Evolutionary conservation across 2,888 invertebrate genomes (phyloP).

Genomic region (Apeira syringaria): DNA sequence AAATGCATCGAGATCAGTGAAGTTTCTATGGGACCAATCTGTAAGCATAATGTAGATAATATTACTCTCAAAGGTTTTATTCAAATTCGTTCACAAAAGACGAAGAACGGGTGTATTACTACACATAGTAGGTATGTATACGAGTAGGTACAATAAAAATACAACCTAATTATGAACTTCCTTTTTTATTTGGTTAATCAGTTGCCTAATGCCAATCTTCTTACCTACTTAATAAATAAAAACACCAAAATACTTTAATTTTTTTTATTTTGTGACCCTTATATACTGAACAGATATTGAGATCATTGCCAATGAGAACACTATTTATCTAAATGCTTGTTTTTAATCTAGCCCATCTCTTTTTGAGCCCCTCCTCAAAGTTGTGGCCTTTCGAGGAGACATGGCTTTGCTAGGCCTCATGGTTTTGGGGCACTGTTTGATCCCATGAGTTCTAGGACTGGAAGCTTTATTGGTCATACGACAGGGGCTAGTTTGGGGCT

Average conservation of each 20-base stretch:
- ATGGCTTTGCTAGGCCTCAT: constrained; percentile 42
- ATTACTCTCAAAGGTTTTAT: too few species aligned
- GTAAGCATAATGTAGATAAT: too few species aligned
- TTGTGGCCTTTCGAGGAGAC: constrained; percentile 42
- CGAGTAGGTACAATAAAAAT: too few species aligned
- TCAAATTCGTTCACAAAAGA: too few species aligned
- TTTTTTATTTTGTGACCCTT: constrained; percentile 7
- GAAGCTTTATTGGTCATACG: constrained; percentile 9
- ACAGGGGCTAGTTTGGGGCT: constrained; percentile 1
- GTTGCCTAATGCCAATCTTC: too few species aligned
- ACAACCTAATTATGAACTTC: too few species aligned
- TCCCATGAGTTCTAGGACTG: constrained; percentile 25
- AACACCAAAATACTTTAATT: neutral
- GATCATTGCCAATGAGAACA: neutral
- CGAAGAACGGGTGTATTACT: too few species aligned
- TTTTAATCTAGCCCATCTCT: constrained; percentile 12
- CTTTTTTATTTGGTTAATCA: too few species aligned
- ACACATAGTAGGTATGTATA: too few species aligned
- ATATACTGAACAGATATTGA: neutral
- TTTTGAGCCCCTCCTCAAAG: constrained; percentile 38
- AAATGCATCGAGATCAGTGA: too few species aligned
- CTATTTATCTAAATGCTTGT: too few species aligned
- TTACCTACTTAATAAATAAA: neutral
- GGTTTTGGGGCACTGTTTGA: constrained; percentile 24
- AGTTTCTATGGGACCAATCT: too few species aligned